Conservation (phyloP, 2,888 invertebrate species). For the Tipula confusa region DNA sequence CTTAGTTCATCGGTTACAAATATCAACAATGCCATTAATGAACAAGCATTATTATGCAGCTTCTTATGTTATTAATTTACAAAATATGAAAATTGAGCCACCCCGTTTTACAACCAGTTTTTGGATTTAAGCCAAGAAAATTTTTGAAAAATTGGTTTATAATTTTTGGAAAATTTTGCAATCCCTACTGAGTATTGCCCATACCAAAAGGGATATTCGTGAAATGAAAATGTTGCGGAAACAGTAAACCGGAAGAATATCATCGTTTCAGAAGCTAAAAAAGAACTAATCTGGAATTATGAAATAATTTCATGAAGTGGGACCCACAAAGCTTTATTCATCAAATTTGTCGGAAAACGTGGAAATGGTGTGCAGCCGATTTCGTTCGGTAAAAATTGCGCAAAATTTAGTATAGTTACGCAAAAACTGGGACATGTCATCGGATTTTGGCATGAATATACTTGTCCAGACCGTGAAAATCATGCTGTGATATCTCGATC, state of each 20-base stretch:
- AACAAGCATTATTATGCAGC: too few relatives aligned
- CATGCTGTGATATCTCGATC: conserved; percentile 93
- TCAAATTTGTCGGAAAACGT: conserved; percentile 94
- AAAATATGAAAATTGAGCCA: too few relatives aligned
- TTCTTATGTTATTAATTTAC: too few relatives aligned
- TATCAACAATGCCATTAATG: too few relatives aligned
- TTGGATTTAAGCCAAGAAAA: too few relatives aligned
- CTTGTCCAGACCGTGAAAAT: conserved; percentile 90
- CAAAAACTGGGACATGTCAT: conserved; percentile 95
- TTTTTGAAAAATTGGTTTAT: too few relatives aligned
- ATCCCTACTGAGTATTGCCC: neutral
- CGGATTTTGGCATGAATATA: conserved; percentile 99
- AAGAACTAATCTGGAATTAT: conserved; percentile 93
- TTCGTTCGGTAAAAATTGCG: conserved; percentile 96
- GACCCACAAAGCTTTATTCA: conserved; percentile 91
- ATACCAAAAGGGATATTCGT: neutral
- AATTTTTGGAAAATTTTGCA: too few relatives aligned
- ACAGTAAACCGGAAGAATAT: conserved; percentile 38
- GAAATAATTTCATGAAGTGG: conserved; percentile 97
- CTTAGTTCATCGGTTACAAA: too few relatives aligned
- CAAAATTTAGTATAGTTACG: conserved; percentile 97
- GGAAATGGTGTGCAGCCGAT: conserved; percentile 95
- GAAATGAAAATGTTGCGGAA: neutral
- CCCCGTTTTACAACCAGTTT: too few relatives aligned
- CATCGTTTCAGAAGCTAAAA: conserved; percentile 69